These are phyloP conservation scores for Nothocercus nigrocapillus DNA, from an alignment of 2,113 vertebrate species.

Conservation along the genomic window DNA sequence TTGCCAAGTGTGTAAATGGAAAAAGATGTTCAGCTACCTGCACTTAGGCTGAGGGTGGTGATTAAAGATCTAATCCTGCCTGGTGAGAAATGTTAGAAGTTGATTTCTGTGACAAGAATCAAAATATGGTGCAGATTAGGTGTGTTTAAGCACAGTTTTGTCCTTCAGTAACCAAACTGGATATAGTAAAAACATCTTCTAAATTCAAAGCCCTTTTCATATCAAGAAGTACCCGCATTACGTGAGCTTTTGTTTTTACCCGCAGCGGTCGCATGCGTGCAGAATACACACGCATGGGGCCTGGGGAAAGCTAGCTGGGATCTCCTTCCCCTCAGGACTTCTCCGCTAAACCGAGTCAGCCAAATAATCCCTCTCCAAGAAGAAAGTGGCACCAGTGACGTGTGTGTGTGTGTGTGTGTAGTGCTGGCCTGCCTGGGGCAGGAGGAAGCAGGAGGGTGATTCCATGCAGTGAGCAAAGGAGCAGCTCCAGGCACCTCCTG, in stretches of 20 bases:
- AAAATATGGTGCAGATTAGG: neutral
- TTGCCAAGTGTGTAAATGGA: neutral
- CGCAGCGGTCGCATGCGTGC: no score
- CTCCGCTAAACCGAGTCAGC: neutral
- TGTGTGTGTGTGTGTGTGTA: neutral
- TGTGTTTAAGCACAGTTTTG: neutral
- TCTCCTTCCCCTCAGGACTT: no score
- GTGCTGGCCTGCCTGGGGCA: neutral
- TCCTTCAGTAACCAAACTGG: neutral
- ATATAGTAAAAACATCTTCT: neutral
- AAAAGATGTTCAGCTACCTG: neutral
- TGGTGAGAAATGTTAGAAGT: neutral
- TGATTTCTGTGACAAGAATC: neutral
- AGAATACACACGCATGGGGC: no score
- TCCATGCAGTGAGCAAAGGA: neutral
- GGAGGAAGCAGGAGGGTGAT: neutral
- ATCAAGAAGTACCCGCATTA: neutral
- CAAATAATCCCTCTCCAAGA: neutral
- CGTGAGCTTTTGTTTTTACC: neutral
- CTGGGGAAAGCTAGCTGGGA: no score
- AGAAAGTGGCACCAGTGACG: neutral
- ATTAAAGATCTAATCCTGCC: neutral
- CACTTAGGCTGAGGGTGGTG: neutral
- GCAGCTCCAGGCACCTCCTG: neutral
- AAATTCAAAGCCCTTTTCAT: neutral